A percentile compares a stretch with the other conserved stretches of the same genome.
These are phyloP conservation scores for Notocelia uddmanniana DNA, from an alignment of 2,888 invertebrate species.

Conservation along the genomic window DNA sequence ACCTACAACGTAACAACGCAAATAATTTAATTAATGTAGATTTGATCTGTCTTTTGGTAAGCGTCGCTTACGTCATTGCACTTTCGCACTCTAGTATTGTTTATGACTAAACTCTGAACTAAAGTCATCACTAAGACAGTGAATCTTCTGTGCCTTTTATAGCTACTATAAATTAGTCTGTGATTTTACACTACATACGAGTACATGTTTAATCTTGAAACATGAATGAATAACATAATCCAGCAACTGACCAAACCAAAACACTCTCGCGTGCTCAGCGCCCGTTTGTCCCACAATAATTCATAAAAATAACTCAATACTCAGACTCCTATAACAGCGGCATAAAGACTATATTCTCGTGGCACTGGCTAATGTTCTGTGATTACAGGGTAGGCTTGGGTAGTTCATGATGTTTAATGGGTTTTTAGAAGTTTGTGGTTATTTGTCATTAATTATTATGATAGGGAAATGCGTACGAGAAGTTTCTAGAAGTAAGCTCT, in stretches of 20 bases:
- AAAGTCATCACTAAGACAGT: no score
- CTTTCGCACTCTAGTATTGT: no score
- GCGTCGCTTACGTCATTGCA: no score
- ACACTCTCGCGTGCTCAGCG: constrained; percentile 18
- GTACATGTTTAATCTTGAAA: not conserved
- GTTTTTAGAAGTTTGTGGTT: not conserved
- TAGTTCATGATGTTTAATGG: not conserved
- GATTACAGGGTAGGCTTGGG: constrained; percentile 21
- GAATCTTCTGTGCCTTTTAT: no score
- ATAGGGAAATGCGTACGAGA: not conserved
- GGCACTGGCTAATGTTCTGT: constrained; percentile 8
- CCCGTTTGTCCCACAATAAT: constrained; percentile 11
- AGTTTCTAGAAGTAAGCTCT: no score
- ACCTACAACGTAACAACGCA: no score
- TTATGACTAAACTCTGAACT: no score
- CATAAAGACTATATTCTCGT: not conserved
- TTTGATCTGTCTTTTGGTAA: no score
- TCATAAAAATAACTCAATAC: constrained; percentile 32
- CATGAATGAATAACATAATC: constrained; percentile 1
- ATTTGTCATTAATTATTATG: not conserved
- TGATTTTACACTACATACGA: no score
- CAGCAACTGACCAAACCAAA: constrained; percentile 15
- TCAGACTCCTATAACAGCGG: not conserved
- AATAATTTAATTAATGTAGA: no score
- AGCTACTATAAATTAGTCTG: no score